Percentiles rank a stretch among this genome's conserved stretches.
Evolutionary conservation across 2,888 invertebrate genomes (phyloP).

Genomic region (Leptinotarsa juncta): DNA sequence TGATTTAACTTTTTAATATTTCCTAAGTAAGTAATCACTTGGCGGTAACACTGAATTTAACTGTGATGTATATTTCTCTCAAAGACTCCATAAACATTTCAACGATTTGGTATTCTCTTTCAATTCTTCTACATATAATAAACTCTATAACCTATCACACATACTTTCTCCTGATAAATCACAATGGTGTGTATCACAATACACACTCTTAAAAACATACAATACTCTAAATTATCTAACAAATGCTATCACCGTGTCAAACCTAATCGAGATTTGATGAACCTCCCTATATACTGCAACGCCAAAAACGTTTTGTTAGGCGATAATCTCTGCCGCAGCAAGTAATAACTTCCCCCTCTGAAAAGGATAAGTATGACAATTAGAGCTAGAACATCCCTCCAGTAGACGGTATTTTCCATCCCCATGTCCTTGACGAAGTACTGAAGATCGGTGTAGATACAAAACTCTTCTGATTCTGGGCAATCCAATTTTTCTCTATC

Average conservation of each 20-base stretch:
- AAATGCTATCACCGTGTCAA: constrained; percentile 50
- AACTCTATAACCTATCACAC: constrained; percentile 2
- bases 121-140: background rate
- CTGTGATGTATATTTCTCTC: background rate
- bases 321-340: constrained; percentile 77
- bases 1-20: background rate
- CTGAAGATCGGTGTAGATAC: constrained; percentile 79
- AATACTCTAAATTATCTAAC: constrained; percentile 5
- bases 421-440: constrained; percentile 82
- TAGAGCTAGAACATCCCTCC: constrained; percentile 76
- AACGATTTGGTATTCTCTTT: too few species aligned
- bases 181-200: constrained; percentile 16
- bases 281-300: constrained; percentile 76
- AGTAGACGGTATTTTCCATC: constrained; percentile 77
- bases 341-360: constrained; percentile 77
- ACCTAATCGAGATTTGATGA: constrained; percentile 72
- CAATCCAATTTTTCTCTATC: constrained; percentile 81
- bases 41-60: background rate
- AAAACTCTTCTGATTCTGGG: constrained; percentile 76
- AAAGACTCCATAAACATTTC: background rate
- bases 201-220: constrained; percentile 14
- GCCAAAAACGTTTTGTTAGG: constrained; percentile 79
- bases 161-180: background rate
- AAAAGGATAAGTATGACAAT: constrained; percentile 72
- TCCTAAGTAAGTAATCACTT: background rate